These are phyloP conservation scores for Cotesia congregata DNA, from an alignment of 2,888 invertebrate genomes.

Conservation along the genomic window DNA sequence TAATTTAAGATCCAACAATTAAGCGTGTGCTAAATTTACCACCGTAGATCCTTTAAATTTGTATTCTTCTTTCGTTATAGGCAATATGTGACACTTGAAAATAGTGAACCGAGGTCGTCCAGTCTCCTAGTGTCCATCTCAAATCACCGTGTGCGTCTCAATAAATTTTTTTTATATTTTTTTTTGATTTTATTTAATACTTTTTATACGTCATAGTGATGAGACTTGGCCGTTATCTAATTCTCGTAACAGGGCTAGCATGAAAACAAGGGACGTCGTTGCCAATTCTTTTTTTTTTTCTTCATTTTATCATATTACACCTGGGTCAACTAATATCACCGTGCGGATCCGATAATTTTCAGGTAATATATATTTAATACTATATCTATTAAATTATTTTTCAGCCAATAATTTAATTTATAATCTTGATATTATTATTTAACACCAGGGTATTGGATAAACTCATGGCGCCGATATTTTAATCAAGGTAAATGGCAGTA, in stretches of 20 bases:
- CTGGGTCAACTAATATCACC: background rate
- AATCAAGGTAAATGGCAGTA: too few relatives aligned
- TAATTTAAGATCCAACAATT: background rate
- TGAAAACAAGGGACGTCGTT: conserved; percentile 4
- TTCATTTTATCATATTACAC: background rate
- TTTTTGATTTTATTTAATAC: background rate
- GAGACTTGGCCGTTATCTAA: conserved; percentile 33
- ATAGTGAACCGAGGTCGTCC: conserved; percentile 35
- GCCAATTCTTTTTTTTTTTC: background rate
- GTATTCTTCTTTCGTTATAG: conserved; percentile 14
- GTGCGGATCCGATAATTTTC: background rate
- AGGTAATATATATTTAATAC: background rate
- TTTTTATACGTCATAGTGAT: conserved; percentile 17
- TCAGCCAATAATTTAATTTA: background rate
- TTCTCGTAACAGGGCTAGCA: conserved; percentile 32
- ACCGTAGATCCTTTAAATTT: conserved; percentile 11
- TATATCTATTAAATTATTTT: too few relatives aligned
- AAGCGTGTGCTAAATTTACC: background rate
- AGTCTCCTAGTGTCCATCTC: conserved; percentile 33
- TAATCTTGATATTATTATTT: background rate
- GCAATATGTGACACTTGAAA: conserved; percentile 23
- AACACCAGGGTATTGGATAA: too few relatives aligned
- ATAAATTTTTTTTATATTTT: conserved; percentile 28
- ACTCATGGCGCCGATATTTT: too few relatives aligned
- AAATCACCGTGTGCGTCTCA: conserved; percentile 30